Conservation (phyloP, 1,140 invertebrate genomes). For the Proales similis region DNA sequence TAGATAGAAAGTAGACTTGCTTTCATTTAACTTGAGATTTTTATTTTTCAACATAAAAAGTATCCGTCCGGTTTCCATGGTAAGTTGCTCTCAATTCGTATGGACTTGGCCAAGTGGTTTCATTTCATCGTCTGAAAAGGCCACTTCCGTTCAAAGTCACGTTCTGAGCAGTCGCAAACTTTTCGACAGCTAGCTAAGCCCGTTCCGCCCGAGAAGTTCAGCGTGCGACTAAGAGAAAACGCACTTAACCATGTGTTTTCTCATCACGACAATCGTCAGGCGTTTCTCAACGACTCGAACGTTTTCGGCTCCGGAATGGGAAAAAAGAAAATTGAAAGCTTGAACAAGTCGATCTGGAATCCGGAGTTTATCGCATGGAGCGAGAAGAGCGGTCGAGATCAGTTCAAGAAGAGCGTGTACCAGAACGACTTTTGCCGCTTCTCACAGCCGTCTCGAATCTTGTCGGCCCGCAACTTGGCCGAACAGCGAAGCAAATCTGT, state of each 20-base stretch:
- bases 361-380: slow-evolving; percentile 33
- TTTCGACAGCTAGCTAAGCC: slow-evolving; percentile 22
- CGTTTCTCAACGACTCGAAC: slow-evolving; percentile 11
- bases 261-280: slow-evolving; percentile 23
- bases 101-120: no score
- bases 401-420: slow-evolving; percentile 21
- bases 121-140: no score
- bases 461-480: not conserved
- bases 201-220: slow-evolving; percentile 13
- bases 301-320: slow-evolving; percentile 23
- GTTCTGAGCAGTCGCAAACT: slow-evolving; percentile 11
- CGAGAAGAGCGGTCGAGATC: slow-evolving; percentile 9
- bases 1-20: no score
- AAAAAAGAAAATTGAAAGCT: slow-evolving; percentile 31
- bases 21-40: no score
- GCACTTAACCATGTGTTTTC: slow-evolving; percentile 29
- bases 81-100: no score
- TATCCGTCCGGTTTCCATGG: no score
- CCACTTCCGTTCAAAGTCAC: slow-evolving; percentile 26
- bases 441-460: not conserved
- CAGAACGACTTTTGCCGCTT: slow-evolving; percentile 8
- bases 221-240: slow-evolving; percentile 10
- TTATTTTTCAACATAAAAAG: no score
- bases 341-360: slow-evolving; percentile 28
- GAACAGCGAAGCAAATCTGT: not conserved